Evolutionary conservation across 30 jellyfish, hydroid and myxozoan species (phyloP).

Genomic region (Turritopsis rubra): DNA sequence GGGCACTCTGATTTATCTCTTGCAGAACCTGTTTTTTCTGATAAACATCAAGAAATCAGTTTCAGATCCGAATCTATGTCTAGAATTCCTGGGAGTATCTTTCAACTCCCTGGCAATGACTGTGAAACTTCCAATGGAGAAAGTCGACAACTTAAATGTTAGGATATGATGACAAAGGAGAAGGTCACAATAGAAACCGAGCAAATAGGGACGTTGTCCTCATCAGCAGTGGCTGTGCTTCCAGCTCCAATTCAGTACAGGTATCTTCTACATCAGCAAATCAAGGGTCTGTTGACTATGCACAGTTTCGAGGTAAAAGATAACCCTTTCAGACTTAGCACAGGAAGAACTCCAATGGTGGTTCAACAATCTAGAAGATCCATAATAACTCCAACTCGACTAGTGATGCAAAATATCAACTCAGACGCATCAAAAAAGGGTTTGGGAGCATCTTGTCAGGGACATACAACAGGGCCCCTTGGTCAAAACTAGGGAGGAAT

Average conservation of each 20-base stretch:
- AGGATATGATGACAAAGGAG: neutral
- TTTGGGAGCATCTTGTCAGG: neutral
- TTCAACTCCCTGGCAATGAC: neutral
- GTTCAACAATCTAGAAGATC: neutral
- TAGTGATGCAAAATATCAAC: neutral
- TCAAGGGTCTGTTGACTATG: neutral
- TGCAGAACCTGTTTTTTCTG: neutral
- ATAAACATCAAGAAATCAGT: neutral
- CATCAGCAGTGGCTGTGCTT: neutral
- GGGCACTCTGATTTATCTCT: neutral
- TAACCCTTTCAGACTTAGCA: neutral
- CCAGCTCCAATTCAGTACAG: neutral
- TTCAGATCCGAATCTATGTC: neutral
- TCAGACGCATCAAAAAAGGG: neutral
- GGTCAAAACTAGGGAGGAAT: neutral
- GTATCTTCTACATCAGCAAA: neutral
- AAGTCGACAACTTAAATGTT: neutral
- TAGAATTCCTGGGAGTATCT: neutral
- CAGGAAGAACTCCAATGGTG: neutral
- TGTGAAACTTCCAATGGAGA: neutral
- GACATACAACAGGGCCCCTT: neutral
- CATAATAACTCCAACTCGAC: neutral
- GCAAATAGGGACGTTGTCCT: neutral
- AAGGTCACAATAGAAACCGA: neutral
- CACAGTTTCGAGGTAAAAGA: neutral